Percentiles rank a stretch among this genome's conserved stretches.
Conservation (phyloP, 2,797 vertebrate genomes). For the Poeciliopsis paucimaculata region DNA sequence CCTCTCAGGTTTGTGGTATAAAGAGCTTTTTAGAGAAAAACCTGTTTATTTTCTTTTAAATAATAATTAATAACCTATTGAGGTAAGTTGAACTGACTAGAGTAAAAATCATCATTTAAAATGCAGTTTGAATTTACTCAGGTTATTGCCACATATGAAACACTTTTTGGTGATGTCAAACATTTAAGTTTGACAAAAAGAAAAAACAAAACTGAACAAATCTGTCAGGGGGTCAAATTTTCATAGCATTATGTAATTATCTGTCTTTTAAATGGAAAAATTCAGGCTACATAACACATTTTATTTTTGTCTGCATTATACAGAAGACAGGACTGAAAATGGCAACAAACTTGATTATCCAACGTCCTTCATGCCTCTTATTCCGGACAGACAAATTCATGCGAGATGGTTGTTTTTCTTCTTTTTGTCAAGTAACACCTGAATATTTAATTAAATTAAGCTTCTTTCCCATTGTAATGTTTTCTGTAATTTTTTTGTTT, state of each 20-base stretch:
- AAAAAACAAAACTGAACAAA: not conserved
- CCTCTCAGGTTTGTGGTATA: too few species aligned
- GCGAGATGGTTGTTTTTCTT: not conserved
- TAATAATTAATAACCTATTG: too few species aligned
- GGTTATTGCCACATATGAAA: too few species aligned
- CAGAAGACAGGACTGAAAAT: conserved; percentile 76
- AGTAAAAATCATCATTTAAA: too few species aligned
- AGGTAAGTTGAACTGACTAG: too few species aligned
- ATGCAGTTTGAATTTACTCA: too few species aligned
- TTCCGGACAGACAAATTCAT: not conserved
- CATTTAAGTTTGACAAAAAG: not conserved
- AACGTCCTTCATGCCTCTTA: conserved; percentile 54
- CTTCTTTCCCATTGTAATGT: not conserved
- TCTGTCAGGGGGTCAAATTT: not conserved
- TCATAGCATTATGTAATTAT: too few species aligned
- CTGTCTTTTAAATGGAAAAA: too few species aligned
- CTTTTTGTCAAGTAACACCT: not conserved
- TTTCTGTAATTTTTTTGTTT: not conserved
- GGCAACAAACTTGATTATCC: conserved; percentile 68
- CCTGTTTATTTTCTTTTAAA: too few species aligned
- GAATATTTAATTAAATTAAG: not conserved
- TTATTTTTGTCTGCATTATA: not conserved
- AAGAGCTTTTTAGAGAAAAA: too few species aligned
- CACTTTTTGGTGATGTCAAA: not conserved
- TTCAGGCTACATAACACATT: not conserved